phyloP scores from a whole-genome alignment of 2,888 invertebrate species.

The Hyposoter dolosus region DNA sequence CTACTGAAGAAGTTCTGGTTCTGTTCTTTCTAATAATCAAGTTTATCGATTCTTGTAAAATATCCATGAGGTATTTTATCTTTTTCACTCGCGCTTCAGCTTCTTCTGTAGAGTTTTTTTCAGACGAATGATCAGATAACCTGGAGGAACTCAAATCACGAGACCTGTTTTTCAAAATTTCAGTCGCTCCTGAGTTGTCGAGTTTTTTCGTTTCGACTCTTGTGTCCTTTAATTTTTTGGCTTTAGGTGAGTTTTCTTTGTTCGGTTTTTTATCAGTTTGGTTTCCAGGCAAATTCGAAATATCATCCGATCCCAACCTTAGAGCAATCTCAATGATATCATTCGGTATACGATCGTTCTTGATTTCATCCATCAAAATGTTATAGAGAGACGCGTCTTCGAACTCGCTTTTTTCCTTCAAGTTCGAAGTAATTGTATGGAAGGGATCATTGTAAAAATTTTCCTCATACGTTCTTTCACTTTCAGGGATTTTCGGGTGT shows the following conservation, averaged over 20 bases:
- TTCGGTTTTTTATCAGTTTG: background rate
- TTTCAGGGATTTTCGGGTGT: background rate
- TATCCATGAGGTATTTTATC: conserved; percentile 46
- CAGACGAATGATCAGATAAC: background rate
- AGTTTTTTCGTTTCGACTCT: background rate
- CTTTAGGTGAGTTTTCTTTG: background rate
- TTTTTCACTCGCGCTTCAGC: background rate
- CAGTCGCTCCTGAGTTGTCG: background rate
- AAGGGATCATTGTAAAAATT: background rate
- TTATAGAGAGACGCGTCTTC: background rate
- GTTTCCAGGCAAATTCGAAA: background rate
- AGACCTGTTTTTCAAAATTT: background rate
- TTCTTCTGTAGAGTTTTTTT: background rate
- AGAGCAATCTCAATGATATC: conserved; percentile 13
- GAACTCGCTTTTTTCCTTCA: background rate
- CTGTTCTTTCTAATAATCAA: conserved; percentile 13
- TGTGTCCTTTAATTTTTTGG: background rate
- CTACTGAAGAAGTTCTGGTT: conserved; percentile 9
- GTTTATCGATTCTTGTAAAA: conserved; percentile 52
- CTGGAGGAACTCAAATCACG: background rate
- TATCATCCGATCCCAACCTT: conserved; percentile 40
- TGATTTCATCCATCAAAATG: conserved; percentile 1
- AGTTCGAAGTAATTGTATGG: background rate
- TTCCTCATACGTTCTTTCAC: background rate
- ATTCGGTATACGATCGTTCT: background rate